These are phyloP conservation scores for Poicephalus meyeri DNA, from an alignment of 2,113 vertebrate species.

Conservation along the genomic window DNA sequence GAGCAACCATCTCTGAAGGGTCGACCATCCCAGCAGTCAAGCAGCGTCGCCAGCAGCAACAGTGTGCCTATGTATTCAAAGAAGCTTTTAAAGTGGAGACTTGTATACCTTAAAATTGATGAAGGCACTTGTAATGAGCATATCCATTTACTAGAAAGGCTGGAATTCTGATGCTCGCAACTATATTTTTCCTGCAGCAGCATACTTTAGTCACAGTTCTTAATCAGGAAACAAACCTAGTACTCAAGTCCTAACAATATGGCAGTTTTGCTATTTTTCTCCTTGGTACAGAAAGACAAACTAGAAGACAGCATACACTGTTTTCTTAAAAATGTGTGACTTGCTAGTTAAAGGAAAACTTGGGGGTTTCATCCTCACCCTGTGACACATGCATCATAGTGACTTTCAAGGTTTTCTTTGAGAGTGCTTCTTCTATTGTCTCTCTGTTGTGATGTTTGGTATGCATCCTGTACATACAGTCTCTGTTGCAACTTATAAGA, in stretches of 20 bases:
- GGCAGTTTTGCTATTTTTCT: neutral
- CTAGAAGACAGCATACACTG: neutral
- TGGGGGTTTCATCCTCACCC: neutral
- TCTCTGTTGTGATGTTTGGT: neutral
- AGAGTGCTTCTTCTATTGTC: neutral
- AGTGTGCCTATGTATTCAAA: neutral
- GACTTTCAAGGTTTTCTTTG: neutral
- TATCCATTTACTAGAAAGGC: neutral
- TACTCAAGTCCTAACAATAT: neutral
- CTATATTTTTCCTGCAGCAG: neutral
- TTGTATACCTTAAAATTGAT: neutral
- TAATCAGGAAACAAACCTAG: neutral
- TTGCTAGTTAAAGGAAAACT: neutral
- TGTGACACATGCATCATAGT: neutral
- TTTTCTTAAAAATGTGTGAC: neutral
- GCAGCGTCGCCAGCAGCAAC: neutral
- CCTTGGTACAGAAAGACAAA: neutral
- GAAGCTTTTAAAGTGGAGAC: neutral
- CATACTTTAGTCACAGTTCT: neutral
- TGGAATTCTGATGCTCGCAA: neutral
- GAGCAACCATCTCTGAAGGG: neutral
- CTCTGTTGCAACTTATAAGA: neutral
- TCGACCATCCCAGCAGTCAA: neutral
- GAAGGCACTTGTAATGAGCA: neutral
- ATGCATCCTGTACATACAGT: rapidly evolving